Conservation (phyloP, 2,113 vertebrate species). For the Channa argus region DNA sequence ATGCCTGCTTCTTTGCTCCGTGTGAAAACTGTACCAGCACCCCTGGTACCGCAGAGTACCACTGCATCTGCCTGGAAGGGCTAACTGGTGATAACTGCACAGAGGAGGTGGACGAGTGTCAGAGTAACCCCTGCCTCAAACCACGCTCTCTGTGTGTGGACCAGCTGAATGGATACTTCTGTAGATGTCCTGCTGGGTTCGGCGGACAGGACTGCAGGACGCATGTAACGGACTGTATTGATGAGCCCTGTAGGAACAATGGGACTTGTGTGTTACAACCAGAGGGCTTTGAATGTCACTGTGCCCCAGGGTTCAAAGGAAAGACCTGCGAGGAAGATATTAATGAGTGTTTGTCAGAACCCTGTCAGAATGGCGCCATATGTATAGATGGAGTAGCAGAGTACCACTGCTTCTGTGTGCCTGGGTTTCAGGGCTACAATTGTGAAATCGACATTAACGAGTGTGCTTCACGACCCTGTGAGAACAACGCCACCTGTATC, state of each 20-base stretch:
- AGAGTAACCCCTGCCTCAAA: constrained; percentile 81
- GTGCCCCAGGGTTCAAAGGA: constrained; percentile 83
- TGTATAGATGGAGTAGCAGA: constrained; percentile 83
- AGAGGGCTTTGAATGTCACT: constrained; percentile 74
- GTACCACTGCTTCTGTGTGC: constrained; percentile 95
- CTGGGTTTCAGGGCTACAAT: constrained; percentile 91
- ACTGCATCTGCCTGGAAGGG: constrained; percentile 80
- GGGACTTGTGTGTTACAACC: constrained; percentile 79
- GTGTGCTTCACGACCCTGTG: constrained; percentile 92
- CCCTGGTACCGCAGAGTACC: constrained; percentile 75
- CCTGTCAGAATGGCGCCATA: constrained; percentile 93
- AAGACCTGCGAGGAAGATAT: constrained; percentile 82
- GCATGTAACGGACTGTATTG: constrained; percentile 77
- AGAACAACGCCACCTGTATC: constrained; percentile 89
- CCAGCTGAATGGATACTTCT: constrained; percentile 77
- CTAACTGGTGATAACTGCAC: constrained; percentile 76
- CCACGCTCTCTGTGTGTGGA: constrained; percentile 79
- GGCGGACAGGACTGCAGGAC: constrained; percentile 77
- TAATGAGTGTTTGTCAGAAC: constrained; percentile 86
- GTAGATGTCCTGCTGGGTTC: constrained; percentile 81
- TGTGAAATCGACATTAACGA: constrained; percentile 98
- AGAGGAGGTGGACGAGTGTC: constrained; percentile 74
- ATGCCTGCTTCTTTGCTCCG: constrained; percentile 77
- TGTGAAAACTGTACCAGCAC: constrained; percentile 80
- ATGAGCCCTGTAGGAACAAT: constrained; percentile 86